Conservation (phyloP, 2,888 invertebrate species). For the Ornithoptera priamus region DNA sequence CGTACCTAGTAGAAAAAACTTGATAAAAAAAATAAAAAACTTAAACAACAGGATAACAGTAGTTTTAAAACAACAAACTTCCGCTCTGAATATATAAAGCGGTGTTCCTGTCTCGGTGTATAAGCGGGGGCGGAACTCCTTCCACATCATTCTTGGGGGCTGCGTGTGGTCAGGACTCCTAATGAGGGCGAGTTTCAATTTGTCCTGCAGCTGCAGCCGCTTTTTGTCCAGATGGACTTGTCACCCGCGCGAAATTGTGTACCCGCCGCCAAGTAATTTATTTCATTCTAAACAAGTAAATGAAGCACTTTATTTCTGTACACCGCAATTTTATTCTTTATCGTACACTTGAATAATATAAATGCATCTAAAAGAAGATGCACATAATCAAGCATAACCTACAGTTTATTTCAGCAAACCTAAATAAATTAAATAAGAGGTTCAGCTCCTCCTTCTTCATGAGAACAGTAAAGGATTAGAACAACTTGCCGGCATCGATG, state of each 20-base stretch:
- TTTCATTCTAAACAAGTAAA: constrained; percentile 35
- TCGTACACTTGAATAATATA: too few relatives aligned
- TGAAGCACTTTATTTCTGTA: constrained; percentile 19
- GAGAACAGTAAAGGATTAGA: too few relatives aligned
- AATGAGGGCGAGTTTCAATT: constrained; percentile 59
- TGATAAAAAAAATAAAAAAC: too few relatives aligned
- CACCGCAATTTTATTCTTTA: too few relatives aligned
- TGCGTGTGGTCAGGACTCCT: constrained; percentile 35
- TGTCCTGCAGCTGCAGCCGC: constrained; percentile 45
- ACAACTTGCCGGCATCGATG: too few relatives aligned
- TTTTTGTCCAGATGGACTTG: constrained; percentile 46
- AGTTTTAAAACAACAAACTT: not conserved
- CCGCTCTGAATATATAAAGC: not conserved
- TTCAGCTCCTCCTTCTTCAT: too few relatives aligned
- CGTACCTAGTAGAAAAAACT: too few relatives aligned
- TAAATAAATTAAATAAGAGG: too few relatives aligned
- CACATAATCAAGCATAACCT: too few relatives aligned
- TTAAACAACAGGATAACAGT: too few relatives aligned
- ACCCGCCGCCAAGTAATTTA: constrained; percentile 34
- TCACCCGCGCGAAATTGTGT: constrained; percentile 47
- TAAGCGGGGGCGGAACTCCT: constrained; percentile 9
- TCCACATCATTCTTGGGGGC: constrained; percentile 36
- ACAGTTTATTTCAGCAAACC: too few relatives aligned
- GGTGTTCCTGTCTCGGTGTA: not conserved
- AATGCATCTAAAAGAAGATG: too few relatives aligned